A percentile compares a stretch with the other conserved stretches of the same genome.
phyloP scores from a whole-genome alignment of 2,113 vertebrate species.

The Pollachius pollachius region DNA sequence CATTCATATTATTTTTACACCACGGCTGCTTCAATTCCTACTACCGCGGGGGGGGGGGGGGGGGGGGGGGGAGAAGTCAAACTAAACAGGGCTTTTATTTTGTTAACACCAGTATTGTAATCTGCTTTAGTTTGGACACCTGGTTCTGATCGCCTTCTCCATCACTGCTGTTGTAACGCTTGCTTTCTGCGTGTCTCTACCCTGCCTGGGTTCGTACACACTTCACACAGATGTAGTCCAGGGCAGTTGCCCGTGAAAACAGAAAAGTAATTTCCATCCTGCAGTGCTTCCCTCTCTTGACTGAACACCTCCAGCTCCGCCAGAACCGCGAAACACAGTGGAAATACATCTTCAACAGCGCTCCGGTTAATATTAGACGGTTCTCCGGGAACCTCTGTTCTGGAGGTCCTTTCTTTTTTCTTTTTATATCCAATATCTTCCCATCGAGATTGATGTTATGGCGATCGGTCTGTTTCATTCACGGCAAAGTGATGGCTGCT shows the following conservation, averaged over 20 bases:
- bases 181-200: constrained; percentile 4
- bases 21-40: not conserved
- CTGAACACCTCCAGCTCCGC: constrained; percentile 50
- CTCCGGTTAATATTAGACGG: too few relatives aligned
- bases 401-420: too few relatives aligned
- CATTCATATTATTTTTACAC: too few relatives aligned
- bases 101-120: constrained; percentile 22
- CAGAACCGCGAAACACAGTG: constrained; percentile 53
- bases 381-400: too few relatives aligned
- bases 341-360: not conserved
- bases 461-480: too few relatives aligned
- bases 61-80: too few relatives aligned
- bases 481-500: too few relatives aligned
- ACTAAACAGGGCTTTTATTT: not conserved
- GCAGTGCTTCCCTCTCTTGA: constrained; percentile 47
- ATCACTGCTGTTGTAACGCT: constrained; percentile 34
- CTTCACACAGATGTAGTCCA: constrained; percentile 42
- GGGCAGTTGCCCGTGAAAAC: constrained; percentile 54
- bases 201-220: constrained; percentile 28
- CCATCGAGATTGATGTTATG: too few relatives aligned
- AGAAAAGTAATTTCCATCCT: constrained; percentile 58
- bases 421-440: too few relatives aligned
- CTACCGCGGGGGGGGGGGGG: not conserved
- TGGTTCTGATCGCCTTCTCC: constrained; percentile 28
- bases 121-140: not conserved